Percentiles rank a stretch among this genome's conserved stretches.
Conservation (phyloP, 37 sponge, comb jelly and placozoan genomes). For the Eunapius fragilis region DNA sequence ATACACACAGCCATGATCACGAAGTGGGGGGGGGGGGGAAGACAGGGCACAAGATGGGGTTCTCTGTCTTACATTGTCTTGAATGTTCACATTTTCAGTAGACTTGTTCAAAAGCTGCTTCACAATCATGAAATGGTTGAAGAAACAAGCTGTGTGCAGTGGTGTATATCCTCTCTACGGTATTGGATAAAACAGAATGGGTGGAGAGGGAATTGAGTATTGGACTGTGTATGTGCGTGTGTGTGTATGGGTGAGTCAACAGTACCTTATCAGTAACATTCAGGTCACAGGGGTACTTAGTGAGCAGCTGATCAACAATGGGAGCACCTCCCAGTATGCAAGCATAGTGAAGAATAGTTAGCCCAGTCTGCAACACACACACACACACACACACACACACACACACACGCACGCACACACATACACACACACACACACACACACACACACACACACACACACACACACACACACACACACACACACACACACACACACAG, state of each 20-base stretch:
- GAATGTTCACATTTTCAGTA: conserved; percentile 11
- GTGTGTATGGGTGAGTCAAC: conserved; percentile 45
- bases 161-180: conserved; percentile 44
- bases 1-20: background rate
- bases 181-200: background rate
- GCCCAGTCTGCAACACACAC: conserved; percentile 43
- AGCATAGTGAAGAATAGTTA: conserved; percentile 63
- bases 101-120: conserved; percentile 28
- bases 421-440: too few species aligned
- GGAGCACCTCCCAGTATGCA: conserved; percentile 44
- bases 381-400: background rate
- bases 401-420: too few species aligned
- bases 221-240: too few species aligned
- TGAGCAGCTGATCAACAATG: conserved; percentile 46
- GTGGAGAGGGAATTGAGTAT: too few species aligned
- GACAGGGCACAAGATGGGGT: background rate
- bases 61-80: conserved; percentile 44
- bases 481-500: too few species aligned
- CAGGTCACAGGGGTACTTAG: background rate
- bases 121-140: conserved; percentile 46
- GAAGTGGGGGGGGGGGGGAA: background rate
- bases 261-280: background rate
- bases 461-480: too few species aligned
- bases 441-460: too few species aligned
- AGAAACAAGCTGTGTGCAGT: conserved; percentile 70